Percentiles rank a stretch among this genome's conserved stretches.
Evolutionary conservation across 2,888 invertebrate genomes (phyloP).

Genomic region (Papilio demoleus): DNA sequence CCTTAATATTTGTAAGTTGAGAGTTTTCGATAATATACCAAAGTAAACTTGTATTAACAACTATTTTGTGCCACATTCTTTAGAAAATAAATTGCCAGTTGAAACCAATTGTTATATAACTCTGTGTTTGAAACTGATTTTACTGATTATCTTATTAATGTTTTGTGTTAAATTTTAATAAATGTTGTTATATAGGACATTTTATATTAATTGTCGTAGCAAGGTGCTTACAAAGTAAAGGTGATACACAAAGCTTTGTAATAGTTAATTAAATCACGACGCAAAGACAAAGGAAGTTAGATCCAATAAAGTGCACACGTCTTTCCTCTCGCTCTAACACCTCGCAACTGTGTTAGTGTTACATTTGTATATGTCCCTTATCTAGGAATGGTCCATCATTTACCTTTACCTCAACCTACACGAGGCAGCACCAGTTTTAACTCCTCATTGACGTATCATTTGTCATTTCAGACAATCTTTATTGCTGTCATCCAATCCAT

Average conservation of each 20-base stretch:
- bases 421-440: too few relatives aligned
- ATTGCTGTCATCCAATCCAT: too few relatives aligned
- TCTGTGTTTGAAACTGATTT: not conserved
- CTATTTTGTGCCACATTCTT: not conserved
- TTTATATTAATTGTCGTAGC: slow-evolving; percentile 17
- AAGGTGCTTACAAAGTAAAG: slow-evolving; percentile 32
- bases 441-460: not conserved
- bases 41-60: not conserved
- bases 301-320: slow-evolving; percentile 36
- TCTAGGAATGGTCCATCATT: not conserved
- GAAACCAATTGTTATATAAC: not conserved
- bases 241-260: slow-evolving; percentile 34
- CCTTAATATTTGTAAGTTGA: not conserved
- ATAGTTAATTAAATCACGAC: slow-evolving; percentile 36
- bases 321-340: slow-evolving; percentile 15
- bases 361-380: not conserved
- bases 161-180: not conserved
- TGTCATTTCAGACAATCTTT: not conserved
- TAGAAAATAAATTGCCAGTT: not conserved
- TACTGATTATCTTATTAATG: not conserved
- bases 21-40: not conserved
- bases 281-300: slow-evolving; percentile 31
- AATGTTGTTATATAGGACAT: not conserved
- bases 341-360: slow-evolving; percentile 15
- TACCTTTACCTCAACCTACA: not conserved